Conservation (phyloP, 1,140 invertebrate genomes). For the Cotesia chilonis region DNA sequence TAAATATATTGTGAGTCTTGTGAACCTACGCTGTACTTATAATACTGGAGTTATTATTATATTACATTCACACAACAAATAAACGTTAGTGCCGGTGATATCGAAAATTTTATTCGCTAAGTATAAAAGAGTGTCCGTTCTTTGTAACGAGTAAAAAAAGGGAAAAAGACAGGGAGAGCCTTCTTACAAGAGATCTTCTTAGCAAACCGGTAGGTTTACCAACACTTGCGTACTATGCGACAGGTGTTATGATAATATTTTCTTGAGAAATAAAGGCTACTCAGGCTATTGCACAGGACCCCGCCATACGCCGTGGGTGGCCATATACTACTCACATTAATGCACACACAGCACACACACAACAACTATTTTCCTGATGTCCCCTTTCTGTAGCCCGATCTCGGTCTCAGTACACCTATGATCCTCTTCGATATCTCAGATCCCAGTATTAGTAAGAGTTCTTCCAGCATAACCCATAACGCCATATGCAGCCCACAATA, state of each 20-base stretch:
- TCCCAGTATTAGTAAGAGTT: conserved; percentile 3
- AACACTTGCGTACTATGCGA: conserved; percentile 39
- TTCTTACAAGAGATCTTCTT: not conserved
- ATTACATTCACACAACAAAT: no score
- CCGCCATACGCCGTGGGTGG: conserved; percentile 41
- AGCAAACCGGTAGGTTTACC: conserved; percentile 40
- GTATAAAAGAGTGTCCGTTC: not conserved
- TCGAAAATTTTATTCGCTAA: conserved; percentile 7
- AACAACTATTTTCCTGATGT: conserved; percentile 13
- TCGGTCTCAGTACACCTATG: conserved; percentile 6
- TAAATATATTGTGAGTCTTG: no score
- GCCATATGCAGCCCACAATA: conserved; percentile 7
- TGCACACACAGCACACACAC: conserved; percentile 1
- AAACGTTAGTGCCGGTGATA: not conserved
- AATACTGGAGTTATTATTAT: no score
- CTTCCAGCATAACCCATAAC: not conserved
- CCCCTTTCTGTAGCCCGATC: not conserved
- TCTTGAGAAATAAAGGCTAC: conserved; percentile 45
- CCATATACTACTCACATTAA: conserved; percentile 27
- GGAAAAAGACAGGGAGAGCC: not conserved
- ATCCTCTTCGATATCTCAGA: conserved; percentile 21
- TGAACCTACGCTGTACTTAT: no score
- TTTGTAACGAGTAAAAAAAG: not conserved
- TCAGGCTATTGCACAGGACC: conserved; percentile 29
- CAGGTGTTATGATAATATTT: conserved; percentile 48